phyloP scores from a whole-genome alignment of 1,140 invertebrate species.

The Ylistrum balloti region DNA sequence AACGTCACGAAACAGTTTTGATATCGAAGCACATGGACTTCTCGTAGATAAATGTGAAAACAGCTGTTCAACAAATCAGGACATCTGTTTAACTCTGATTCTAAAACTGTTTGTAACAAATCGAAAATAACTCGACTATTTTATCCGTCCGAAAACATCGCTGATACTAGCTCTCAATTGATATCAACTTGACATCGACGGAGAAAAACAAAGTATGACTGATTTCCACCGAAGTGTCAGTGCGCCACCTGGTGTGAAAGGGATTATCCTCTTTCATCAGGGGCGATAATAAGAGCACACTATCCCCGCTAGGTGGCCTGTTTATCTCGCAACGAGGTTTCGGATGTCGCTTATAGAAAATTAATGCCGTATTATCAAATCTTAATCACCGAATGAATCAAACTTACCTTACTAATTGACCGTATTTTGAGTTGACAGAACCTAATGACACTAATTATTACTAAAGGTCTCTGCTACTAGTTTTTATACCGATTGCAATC shows the following conservation, averaged over 20 bases:
- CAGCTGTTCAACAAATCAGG: neutral
- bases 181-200: constrained; percentile 15
- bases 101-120: neutral
- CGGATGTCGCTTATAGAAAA: constrained; percentile 29
- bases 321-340: constrained; percentile 32
- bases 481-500: neutral
- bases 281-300: constrained; percentile 14
- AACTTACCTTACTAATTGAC: constrained; percentile 25
- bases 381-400: neutral
- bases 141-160: neutral
- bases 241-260: constrained; percentile 3
- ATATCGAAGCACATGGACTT: too few species aligned
- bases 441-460: neutral
- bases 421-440: constrained; percentile 9
- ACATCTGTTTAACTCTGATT: neutral
- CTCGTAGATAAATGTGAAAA: too few species aligned
- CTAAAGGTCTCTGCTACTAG: neutral
- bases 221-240: constrained; percentile 13
- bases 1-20: too few species aligned
- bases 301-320: constrained; percentile 17
- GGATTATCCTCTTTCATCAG: constrained; percentile 38
- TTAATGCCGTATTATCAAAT: constrained; percentile 36
- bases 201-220: constrained; percentile 27
- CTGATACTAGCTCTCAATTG: neutral
- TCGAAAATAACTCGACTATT: neutral